Evolutionary conservation across 1,140 invertebrate genomes (phyloP).

Genomic region (Diorhabda elongata): DNA sequence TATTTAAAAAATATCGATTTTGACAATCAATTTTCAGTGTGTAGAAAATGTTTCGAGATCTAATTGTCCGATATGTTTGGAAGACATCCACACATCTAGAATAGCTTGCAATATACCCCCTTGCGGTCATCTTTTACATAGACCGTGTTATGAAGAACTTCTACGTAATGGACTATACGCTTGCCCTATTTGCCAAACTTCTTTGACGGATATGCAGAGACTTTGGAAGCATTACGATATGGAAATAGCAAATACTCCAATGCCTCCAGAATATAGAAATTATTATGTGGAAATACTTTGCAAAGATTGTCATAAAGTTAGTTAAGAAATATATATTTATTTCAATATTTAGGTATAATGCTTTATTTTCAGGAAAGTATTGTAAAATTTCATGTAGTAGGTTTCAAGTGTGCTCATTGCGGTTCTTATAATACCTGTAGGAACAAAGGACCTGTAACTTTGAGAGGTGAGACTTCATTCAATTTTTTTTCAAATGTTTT

Average conservation of each 20-base stretch:
- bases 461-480: conserved; percentile 16
- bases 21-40: conserved; percentile 56
- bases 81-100: conserved; percentile 84
- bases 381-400: conserved; percentile 79
- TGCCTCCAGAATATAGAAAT: conserved; percentile 76
- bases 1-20: conserved; percentile 4
- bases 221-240: conserved; percentile 77
- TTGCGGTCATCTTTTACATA: conserved; percentile 80
- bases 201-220: conserved; percentile 77
- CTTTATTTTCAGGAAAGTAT: conserved; percentile 61
- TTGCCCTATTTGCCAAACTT: conserved; percentile 82
- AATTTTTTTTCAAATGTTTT: too few relatives aligned
- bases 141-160: conserved; percentile 75
- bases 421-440: conserved; percentile 84
- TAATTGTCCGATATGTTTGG: conserved; percentile 82
- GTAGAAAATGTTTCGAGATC: conserved; percentile 81
- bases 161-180: conserved; percentile 74
- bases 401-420: conserved; percentile 76
- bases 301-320: conserved; percentile 83
- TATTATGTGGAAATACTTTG: conserved; percentile 76
- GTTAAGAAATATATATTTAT: too few relatives aligned
- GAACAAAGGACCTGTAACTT: conserved; percentile 53
- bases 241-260: conserved; percentile 72
- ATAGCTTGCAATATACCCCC: conserved; percentile 81
- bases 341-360: conserved; percentile 1